Evolutionary conservation across 2,113 vertebrate genomes (phyloP).

Genomic region (Ellobius talpinus): DNA sequence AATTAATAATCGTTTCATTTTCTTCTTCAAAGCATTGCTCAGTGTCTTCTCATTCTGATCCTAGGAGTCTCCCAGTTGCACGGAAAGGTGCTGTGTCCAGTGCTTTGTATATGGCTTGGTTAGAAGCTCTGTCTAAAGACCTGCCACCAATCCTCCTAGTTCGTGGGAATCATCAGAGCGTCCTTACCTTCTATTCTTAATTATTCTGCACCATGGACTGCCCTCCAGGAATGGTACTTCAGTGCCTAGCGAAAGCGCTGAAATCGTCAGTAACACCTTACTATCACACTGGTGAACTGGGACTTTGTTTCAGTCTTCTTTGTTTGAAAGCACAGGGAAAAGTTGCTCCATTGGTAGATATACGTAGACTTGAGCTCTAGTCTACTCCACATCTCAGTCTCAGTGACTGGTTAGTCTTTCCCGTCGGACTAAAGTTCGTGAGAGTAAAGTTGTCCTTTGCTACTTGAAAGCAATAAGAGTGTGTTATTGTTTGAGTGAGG

Average conservation of each 20-base stretch:
- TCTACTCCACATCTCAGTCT: constrained; percentile 83
- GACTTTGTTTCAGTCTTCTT: constrained; percentile 89
- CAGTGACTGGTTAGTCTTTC: constrained; percentile 86
- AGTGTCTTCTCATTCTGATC: constrained; percentile 35
- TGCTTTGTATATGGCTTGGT: constrained; percentile 98
- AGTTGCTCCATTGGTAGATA: constrained; percentile 85
- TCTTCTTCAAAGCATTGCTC: background rate
- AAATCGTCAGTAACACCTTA: constrained; percentile 77
- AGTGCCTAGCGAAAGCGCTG: constrained; percentile 83
- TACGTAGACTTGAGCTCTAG: constrained; percentile 86
- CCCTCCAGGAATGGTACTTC: constrained; percentile 84
- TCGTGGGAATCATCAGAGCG: constrained; percentile 99
- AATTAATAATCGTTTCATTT: background rate
- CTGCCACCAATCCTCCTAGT: constrained; percentile 96
- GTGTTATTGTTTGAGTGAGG: constrained; percentile 88
- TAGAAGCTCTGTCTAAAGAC: constrained; percentile 95
- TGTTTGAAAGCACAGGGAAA: constrained; percentile 90
- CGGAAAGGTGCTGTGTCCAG: constrained; percentile 97
- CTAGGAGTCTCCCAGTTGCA: constrained; percentile 97
- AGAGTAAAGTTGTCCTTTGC: constrained; percentile 89
- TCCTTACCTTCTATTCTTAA: constrained; percentile 99
- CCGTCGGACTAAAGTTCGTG: constrained; percentile 85
- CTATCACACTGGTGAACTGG: constrained; percentile 86
- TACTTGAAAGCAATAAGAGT: constrained; percentile 95
- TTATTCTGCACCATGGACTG: constrained; percentile 63